Evolutionary conservation across 2,113 vertebrate genomes (phyloP).

Genomic region (Ondatra zibethicus): DNA sequence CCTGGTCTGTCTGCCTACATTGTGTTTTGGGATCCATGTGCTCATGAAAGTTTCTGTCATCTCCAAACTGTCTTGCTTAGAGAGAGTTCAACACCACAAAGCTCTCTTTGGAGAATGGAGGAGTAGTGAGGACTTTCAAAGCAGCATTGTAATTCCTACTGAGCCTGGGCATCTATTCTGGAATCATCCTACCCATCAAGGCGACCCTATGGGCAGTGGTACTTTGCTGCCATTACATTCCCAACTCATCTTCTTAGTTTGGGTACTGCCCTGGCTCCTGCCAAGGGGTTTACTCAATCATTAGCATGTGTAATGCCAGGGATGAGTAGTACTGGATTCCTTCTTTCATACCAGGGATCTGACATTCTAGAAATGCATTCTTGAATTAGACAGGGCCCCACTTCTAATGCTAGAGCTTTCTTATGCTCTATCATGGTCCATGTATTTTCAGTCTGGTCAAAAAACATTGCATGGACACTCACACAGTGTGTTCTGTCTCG

Average conservation of each 20-base stretch:
- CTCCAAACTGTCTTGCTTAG: not conserved
- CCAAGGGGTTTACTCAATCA: not conserved
- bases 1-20: not conserved
- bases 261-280: not conserved
- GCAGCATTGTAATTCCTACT: not conserved
- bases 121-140: not conserved
- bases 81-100: accelerated
- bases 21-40: accelerated
- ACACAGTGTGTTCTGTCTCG: not conserved
- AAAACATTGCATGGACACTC: not conserved
- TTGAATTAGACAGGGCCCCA: not conserved
- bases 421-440: accelerated
- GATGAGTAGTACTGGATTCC: not conserved
- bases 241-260: slow-evolving; percentile 23
- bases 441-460: not conserved
- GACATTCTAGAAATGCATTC: not conserved
- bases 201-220: not conserved
- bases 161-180: not conserved
- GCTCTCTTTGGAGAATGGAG: not conserved
- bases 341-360: not conserved
- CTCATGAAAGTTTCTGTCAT: too few relatives aligned
- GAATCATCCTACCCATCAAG: not conserved
- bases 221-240: accelerated
- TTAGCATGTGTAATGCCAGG: not conserved
- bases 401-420: not conserved